These are phyloP conservation scores for Ochotona curzoniae DNA, from an alignment of 2,113 vertebrate species.

Conservation along the genomic window DNA sequence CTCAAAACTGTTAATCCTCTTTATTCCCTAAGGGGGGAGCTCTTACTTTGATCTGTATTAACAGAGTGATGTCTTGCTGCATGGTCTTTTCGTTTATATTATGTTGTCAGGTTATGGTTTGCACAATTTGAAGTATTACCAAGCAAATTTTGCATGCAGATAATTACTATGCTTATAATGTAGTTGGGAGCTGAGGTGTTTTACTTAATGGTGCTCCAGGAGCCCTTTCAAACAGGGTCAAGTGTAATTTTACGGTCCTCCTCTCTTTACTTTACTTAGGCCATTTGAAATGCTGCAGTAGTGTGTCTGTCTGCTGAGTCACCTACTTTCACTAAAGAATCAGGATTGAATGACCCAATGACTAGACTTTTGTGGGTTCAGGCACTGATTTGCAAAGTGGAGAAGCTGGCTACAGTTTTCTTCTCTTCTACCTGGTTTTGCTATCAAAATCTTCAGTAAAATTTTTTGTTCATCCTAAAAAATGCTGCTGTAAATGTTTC, in stretches of 20 bases:
- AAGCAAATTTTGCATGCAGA: constrained; percentile 81
- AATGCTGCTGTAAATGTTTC: background rate
- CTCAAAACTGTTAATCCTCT: background rate
- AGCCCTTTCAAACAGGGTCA: constrained; percentile 84
- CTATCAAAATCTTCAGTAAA: background rate
- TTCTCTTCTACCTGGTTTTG: background rate
- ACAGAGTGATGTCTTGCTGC: constrained; percentile 25
- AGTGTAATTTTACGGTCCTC: constrained; percentile 83
- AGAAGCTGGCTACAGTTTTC: background rate
- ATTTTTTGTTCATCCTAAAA: background rate
- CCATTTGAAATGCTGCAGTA: constrained; percentile 68
- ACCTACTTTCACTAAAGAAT: constrained; percentile 80
- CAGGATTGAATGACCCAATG: constrained; percentile 43
- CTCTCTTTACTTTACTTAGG: constrained; percentile 83
- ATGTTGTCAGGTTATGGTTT: constrained; percentile 72
- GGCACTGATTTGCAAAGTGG: background rate
- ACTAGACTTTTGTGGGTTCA: constrained; percentile 3
- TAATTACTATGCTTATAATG: constrained; percentile 85
- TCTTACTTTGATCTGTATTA: constrained; percentile 70
- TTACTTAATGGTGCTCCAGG: constrained; percentile 81
- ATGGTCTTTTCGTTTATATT: constrained; percentile 76
- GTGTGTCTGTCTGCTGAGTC: constrained; percentile 76
- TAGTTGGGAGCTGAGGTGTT: constrained; percentile 77
- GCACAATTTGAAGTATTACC: constrained; percentile 78
- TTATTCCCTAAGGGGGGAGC: constrained; percentile 71